Evolutionary conservation across 23 tunicate species (phyloP).

Genomic region (Halocynthia aurantium): DNA sequence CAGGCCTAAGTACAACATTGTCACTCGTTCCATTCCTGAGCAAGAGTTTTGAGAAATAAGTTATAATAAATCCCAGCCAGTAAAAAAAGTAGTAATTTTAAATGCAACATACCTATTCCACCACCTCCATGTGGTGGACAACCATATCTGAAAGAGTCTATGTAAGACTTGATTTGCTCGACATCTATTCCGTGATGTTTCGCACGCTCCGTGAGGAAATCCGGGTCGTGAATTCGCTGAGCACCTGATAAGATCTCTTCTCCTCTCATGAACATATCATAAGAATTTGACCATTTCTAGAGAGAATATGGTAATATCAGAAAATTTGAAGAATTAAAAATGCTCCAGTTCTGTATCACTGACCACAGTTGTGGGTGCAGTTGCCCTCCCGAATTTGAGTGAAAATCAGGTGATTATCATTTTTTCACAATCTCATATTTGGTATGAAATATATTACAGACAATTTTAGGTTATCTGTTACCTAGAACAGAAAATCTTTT

Average conservation of each 20-base stretch:
- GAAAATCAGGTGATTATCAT: too few relatives aligned
- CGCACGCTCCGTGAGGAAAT: slow-evolving; percentile 88
- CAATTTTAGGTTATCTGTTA: too few relatives aligned
- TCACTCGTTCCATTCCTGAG: slow-evolving; percentile 93
- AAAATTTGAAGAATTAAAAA: too few relatives aligned
- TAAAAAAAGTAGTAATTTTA: background rate
- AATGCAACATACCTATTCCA: slow-evolving; percentile 69
- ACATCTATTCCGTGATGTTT: slow-evolving; percentile 92
- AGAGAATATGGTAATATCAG: background rate
- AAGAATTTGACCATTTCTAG: slow-evolving; percentile 97
- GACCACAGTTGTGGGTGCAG: too few relatives aligned
- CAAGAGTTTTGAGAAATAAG: background rate
- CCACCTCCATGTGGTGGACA: slow-evolving; percentile 99
- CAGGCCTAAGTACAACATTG: slow-evolving; percentile 94
- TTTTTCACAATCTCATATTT: too few relatives aligned
- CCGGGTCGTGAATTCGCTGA: slow-evolving; percentile 98
- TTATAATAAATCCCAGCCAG: background rate
- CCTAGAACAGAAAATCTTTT: too few relatives aligned
- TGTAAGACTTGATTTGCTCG: slow-evolving; percentile 79
- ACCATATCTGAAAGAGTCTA: slow-evolving; percentile 95
- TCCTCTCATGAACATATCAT: slow-evolving; percentile 99
- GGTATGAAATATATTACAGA: too few relatives aligned
- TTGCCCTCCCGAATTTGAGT: too few relatives aligned
- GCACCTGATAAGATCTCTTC: slow-evolving; percentile 98
- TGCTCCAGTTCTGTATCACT: too few relatives aligned